Conservation (phyloP, 2,888 invertebrate genomes). For the Lysandra bellargus region DNA sequence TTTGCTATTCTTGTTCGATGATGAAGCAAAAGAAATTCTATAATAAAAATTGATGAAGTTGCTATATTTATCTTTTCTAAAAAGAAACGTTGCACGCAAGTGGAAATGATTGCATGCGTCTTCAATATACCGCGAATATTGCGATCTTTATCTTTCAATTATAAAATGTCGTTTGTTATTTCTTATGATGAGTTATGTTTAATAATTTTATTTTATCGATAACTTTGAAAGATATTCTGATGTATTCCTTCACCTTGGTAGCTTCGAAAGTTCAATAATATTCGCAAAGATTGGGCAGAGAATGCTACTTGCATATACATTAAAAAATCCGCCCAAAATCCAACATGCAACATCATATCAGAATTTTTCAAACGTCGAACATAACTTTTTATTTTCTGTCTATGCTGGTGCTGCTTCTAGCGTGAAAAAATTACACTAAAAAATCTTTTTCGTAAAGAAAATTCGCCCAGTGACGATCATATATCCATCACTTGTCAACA, state of each 20-base stretch:
- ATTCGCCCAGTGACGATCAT: not conserved
- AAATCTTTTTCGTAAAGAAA: too few relatives aligned
- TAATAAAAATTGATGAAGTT: constrained; percentile 3
- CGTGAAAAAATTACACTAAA: too few relatives aligned
- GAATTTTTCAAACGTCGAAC: too few relatives aligned
- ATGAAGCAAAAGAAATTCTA: not conserved
- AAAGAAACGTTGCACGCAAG: not conserved
- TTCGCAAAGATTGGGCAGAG: too few relatives aligned
- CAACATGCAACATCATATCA: too few relatives aligned
- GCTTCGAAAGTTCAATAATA: not conserved
- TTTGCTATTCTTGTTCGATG: not conserved
- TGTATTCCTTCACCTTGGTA: not conserved
- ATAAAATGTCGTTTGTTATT: not conserved
- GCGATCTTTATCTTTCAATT: constrained; percentile 22
- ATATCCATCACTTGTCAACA: not conserved
- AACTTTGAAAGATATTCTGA: not conserved
- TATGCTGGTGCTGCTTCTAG: too few relatives aligned
- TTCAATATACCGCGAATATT: constrained; percentile 3
- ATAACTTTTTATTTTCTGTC: too few relatives aligned
- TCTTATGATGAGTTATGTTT: not conserved
- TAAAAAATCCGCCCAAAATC: too few relatives aligned
- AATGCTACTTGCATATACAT: too few relatives aligned
- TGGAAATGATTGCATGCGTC: not conserved
- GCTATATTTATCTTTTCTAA: not conserved
- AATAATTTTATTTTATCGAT: not conserved